A percentile compares a stretch with the other conserved stretches of the same genome.
Conservation (phyloP, 2,888 invertebrate species). For the Sesamia inferens region DNA sequence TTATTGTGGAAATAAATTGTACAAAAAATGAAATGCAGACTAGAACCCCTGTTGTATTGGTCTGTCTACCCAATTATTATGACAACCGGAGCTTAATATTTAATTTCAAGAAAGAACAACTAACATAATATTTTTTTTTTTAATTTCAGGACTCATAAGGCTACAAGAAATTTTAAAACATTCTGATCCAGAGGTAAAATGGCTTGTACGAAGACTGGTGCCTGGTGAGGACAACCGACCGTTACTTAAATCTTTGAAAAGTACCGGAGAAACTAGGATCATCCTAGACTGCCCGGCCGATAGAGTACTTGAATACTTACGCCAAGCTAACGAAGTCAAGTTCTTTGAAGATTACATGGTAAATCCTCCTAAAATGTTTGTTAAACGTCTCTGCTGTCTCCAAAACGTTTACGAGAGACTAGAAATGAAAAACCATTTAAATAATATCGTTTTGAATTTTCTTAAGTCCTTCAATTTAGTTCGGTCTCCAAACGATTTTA, state of each 20-base stretch:
- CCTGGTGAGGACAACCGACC: conserved; percentile 90
- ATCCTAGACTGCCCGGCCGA: conserved; percentile 94
- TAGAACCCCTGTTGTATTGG: conserved; percentile 88
- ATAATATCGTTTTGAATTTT: neutral
- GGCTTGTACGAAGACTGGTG: conserved; percentile 92
- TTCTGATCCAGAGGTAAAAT: conserved; percentile 92
- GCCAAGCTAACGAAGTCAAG: conserved; percentile 95
- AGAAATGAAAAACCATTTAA: conserved; percentile 1
- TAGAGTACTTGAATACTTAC: conserved; percentile 91
- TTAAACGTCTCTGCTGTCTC: neutral
- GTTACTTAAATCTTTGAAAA: conserved; percentile 93
- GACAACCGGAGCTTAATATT: neutral
- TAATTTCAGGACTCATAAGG: conserved; percentile 91
- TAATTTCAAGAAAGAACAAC: too few relatives aligned
- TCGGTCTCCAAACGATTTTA: neutral
- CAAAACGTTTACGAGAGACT: neutral
- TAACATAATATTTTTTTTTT: too few relatives aligned
- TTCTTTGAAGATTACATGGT: conserved; percentile 95
- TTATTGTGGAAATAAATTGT: too few relatives aligned
- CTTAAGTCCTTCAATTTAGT: neutral
- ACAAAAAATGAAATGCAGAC: too few relatives aligned
- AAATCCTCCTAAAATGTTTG: conserved; percentile 24
- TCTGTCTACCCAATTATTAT: neutral
- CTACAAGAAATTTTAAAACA: conserved; percentile 95
- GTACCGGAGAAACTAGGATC: conserved; percentile 92